Conservation (phyloP, 2,797 vertebrate genomes). For the Amniataba percoides region DNA sequence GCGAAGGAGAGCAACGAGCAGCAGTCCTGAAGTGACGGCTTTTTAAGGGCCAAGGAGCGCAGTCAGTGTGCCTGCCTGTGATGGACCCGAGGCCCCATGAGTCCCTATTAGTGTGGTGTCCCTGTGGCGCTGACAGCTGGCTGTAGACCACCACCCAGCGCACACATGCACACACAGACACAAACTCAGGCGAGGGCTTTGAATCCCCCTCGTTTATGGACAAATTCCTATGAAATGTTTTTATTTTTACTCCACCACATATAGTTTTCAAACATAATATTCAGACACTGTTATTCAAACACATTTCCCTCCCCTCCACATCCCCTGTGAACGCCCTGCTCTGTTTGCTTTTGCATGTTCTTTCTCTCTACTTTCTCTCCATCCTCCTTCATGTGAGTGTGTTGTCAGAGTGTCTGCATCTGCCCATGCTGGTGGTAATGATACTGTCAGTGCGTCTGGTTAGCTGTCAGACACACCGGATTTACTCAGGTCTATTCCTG, state of each 20-base stretch:
- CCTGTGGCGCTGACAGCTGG: conserved; percentile 86
- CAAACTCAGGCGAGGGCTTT: conserved; percentile 51
- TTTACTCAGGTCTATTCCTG: conserved; percentile 76
- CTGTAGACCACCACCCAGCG: conserved; percentile 74
- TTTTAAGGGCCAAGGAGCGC: conserved; percentile 78
- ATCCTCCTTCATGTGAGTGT: conserved; percentile 52
- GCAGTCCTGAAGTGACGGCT: conserved; percentile 73
- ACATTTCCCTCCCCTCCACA: conserved; percentile 12
- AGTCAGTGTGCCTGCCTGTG: conserved; percentile 74
- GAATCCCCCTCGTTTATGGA: conserved; percentile 24
- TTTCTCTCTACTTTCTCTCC: conserved; percentile 49
- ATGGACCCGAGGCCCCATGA: conserved; percentile 79
- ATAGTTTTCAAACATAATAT: conserved; percentile 61
- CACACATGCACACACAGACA: conserved; percentile 60
- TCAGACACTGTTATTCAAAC: conserved; percentile 59
- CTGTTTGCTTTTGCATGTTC: conserved; percentile 42
- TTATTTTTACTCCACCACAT: conserved; percentile 50
- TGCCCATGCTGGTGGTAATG: conserved; percentile 78
- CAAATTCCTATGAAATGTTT: conserved; percentile 59
- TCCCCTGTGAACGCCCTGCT: conserved; percentile 22
- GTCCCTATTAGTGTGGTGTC: conserved; percentile 87
- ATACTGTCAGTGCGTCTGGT: conserved; percentile 82
- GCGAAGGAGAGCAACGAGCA: conserved; percentile 60
- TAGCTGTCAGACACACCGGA: conserved; percentile 79
- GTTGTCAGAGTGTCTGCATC: conserved; percentile 78